Evolutionary conservation across 1,140 invertebrate genomes (phyloP), one percentile per base, ranked within the genome.

Genomic region (Copidosoma floridanum): DNA sequence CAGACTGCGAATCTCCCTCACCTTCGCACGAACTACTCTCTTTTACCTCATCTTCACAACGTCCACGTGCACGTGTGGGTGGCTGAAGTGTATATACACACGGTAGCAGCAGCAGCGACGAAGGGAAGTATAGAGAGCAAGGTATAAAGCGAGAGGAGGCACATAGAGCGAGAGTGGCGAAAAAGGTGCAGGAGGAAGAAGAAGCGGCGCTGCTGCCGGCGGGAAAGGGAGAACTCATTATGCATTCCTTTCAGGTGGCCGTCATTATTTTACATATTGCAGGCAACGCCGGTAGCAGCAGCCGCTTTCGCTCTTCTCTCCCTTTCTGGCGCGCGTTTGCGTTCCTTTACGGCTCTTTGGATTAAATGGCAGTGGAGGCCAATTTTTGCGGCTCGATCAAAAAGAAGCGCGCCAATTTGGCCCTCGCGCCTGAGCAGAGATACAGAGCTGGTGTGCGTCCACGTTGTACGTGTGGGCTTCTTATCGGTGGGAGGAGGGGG

Each of bases 251-350:
- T 70, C 70, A 67, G 59, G 58, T 64, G 51, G 57, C 58, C 63
- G 65, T 70, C 70, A 67, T 71, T 71, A 71, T 69, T 71, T 69
- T 62, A 62, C 53, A 57, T 56, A 56, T 62, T 62, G 53, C 57
- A 54, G 57, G 29, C 6, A 53, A 46, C 21, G 50, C 32, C 40
- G 51, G 57, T 60, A 60, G 57, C 48, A 10, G 20, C 6, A 5
- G 21, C 20, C 46, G 6, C 12, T 32, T 41, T 29, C 14, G 2
- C 26, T 46, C 41, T 16, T 43, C 52, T 55, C 3, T 53, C 55
- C 18, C 44, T 37, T 14, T 44, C 41, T 35, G 20, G 44, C 56
- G 40, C 20, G 55, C 44, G 24, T 44, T 50, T 44, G 48, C 3
- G 21, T 24, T 40, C 14, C 38, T 60, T 53, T 47, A n/a, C n/a